Conservation (phyloP, 2,113 vertebrate species). For the Corvus hawaiiensis region DNA sequence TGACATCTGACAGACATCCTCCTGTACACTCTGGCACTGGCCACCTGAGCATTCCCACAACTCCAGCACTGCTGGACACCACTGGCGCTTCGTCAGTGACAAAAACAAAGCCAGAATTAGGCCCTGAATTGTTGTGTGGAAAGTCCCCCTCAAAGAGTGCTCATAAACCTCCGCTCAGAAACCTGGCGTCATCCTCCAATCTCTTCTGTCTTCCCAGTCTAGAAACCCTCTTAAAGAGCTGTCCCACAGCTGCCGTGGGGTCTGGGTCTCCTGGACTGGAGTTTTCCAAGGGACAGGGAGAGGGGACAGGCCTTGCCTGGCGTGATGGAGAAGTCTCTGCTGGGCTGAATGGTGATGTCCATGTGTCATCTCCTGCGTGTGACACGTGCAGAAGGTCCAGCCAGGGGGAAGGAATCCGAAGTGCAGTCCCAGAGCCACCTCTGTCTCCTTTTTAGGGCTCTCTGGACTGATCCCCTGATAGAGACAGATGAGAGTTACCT, state of each 20-base stretch:
- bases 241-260: neutral
- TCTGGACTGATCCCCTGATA: neutral
- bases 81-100: no score
- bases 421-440: fast-evolving
- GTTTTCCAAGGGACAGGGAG: neutral
- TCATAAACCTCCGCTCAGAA: neutral
- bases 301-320: fast-evolving
- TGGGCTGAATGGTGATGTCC: no score
- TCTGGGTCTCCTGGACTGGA: neutral
- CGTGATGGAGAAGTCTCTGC: neutral
- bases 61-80: neutral
- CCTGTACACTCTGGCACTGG: no score
- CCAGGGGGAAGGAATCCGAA: neutral
- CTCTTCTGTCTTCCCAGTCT: no score
- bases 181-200: neutral
- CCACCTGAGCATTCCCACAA: neutral
- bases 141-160: neutral
- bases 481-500: neutral
- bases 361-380: no score
- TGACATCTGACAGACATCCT: neutral
- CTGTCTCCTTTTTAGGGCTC: fast-evolving
- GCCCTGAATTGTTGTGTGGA: neutral
- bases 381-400: no score
- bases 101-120: neutral
- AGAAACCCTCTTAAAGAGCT: neutral